These are phyloP conservation scores for Hemicordylus capensis DNA, from an alignment of 2,113 vertebrate species.

Conservation along the genomic window DNA sequence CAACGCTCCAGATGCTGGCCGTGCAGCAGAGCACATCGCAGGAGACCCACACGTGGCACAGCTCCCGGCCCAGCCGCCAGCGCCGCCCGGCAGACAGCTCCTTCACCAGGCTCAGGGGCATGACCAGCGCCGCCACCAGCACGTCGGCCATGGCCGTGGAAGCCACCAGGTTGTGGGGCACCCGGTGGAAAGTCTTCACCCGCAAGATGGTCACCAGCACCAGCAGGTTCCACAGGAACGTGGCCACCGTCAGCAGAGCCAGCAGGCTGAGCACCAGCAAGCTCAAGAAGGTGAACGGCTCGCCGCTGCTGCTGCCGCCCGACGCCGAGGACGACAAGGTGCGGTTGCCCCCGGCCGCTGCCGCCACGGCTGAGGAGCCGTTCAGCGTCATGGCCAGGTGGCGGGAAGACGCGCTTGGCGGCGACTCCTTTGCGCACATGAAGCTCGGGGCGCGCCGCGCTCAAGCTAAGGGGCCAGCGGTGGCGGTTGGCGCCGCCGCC, in stretches of 20 bases:
- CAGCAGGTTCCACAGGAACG: constrained; percentile 92
- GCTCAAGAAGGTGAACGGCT: constrained; percentile 15
- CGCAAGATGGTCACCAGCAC: constrained; percentile 92
- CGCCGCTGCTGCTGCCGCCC: not conserved
- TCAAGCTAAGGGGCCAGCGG: too few relatives aligned
- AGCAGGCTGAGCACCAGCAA: constrained; percentile 4
- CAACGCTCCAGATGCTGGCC: constrained; percentile 97
- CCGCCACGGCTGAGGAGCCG: not conserved
- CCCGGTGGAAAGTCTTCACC: constrained; percentile 90
- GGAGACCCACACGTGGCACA: constrained; percentile 93
- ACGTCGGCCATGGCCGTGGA: constrained; percentile 93
- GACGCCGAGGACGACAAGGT: not conserved
- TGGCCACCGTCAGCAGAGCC: constrained; percentile 76
- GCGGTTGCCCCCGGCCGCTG: not conserved
- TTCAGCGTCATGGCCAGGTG: not conserved
- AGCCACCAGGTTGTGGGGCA: constrained; percentile 94
- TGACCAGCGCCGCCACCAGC: constrained; percentile 93
- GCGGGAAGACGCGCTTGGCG: not conserved
- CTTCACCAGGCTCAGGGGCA: constrained; percentile 91
- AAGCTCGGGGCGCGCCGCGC: not conserved
- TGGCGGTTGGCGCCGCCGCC: too few relatives aligned
- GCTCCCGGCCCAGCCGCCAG: constrained; percentile 87
- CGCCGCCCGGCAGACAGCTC: constrained; percentile 84
- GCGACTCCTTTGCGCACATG: not conserved
- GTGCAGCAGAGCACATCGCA: constrained; percentile 95